phyloP scores from a whole-genome alignment of 2,888 invertebrate genomes.

The Dimorphilus gyrociliatus region DNA sequence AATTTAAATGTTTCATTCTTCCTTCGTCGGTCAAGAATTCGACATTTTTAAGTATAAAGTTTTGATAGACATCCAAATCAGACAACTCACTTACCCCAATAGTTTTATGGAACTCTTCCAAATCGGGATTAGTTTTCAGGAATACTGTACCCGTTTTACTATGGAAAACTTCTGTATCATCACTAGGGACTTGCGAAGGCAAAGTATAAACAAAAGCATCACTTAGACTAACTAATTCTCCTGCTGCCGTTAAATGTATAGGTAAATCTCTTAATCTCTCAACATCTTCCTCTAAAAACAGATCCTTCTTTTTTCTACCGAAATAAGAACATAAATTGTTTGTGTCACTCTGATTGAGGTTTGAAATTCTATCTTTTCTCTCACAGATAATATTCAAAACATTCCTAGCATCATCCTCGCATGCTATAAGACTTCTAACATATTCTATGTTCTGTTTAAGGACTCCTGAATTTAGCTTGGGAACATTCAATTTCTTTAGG shows the following conservation, averaged over 20 bases:
- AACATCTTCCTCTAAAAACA: conserved; percentile 3
- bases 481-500: too few species aligned
- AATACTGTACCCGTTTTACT: conserved; percentile 11
- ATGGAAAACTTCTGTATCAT: conserved; percentile 11
- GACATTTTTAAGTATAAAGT: conserved; percentile 14
- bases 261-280: conserved; percentile 8
- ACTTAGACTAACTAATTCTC: conserved; percentile 8
- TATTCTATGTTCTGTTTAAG: too few species aligned
- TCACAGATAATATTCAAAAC: too few species aligned
- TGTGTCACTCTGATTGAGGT: too few species aligned
- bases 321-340: too few species aligned
- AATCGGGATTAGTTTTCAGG: conserved; percentile 8
- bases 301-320: too few species aligned
- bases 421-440: too few species aligned
- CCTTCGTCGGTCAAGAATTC: conserved; percentile 11
- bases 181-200: conserved; percentile 10
- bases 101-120: conserved; percentile 7
- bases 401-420: too few species aligned
- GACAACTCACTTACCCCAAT: conserved; percentile 10
- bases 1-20: conserved; percentile 9
- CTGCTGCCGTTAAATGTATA: conserved; percentile 9
- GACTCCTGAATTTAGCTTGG: too few species aligned
- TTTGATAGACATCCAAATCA: conserved; percentile 11
- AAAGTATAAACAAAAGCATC: conserved; percentile 10
- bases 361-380: too few species aligned